phyloP scores from a whole-genome alignment of 1,140 invertebrate genomes.

The Aphelinus certus region DNA sequence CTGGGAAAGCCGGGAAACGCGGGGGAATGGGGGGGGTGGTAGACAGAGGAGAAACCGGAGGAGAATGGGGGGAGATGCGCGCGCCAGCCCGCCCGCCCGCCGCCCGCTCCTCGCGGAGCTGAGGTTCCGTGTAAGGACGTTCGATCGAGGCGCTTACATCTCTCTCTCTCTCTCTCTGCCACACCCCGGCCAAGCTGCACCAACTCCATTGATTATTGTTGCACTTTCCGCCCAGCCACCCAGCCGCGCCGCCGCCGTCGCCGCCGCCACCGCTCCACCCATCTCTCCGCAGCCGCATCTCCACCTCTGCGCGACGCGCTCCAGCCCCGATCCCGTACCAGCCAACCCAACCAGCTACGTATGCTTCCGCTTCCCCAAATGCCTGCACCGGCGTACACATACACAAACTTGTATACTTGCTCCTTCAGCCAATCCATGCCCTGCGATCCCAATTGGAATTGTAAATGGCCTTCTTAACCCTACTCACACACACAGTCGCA shows the following conservation, averaged over 20 bases:
- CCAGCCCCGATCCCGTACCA: background rate
- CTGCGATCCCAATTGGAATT: constrained; percentile 6
- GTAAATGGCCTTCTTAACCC: background rate
- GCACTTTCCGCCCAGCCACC: constrained; percentile 11
- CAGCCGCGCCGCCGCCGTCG: background rate
- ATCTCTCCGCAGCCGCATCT: background rate
- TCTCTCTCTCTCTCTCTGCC: constrained; percentile 21
- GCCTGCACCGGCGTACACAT: too few relatives aligned
- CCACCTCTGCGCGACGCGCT: background rate
- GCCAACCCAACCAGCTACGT: background rate
- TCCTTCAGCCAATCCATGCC: background rate
- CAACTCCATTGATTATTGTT: constrained; percentile 44
- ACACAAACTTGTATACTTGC: too few relatives aligned
- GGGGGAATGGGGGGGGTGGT: background rate
- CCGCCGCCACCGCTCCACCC: background rate
- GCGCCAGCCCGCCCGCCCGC: too few relatives aligned
- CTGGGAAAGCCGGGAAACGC: too few relatives aligned
- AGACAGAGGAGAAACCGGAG: constrained; percentile 13
- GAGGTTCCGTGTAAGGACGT: background rate
- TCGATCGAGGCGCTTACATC: constrained; percentile 9
- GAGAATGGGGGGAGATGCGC: constrained; percentile 11
- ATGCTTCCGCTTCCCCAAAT: constrained; percentile 16
- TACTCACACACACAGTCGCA: too few relatives aligned
- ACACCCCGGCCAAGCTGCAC: constrained; percentile 43
- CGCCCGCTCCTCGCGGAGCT: too few relatives aligned